These are phyloP conservation scores for Tortrix viridana DNA, from an alignment of 2,888 invertebrate species.

Conservation along the genomic window DNA sequence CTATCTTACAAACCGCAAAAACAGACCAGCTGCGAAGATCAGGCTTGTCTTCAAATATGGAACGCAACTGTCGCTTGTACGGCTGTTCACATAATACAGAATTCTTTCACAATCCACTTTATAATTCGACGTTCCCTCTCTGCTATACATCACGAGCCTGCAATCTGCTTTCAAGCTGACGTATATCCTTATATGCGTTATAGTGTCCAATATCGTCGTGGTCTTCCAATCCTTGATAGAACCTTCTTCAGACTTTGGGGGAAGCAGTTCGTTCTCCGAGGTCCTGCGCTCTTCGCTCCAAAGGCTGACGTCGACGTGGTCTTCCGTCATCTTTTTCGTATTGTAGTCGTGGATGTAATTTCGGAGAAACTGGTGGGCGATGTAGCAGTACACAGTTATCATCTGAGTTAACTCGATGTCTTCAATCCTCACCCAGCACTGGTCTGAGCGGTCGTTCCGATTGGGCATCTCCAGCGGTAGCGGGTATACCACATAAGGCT, in stretches of 20 bases:
- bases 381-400: conserved; percentile 61
- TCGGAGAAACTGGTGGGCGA: conserved; percentile 64
- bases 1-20: conserved; percentile 19
- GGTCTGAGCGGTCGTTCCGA: conserved; percentile 72
- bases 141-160: conserved; percentile 69
- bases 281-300: conserved; percentile 66
- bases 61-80: conserved; percentile 51
- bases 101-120: conserved; percentile 67
- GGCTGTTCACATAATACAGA: conserved; percentile 68
- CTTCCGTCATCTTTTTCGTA: conserved; percentile 67
- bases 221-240: conserved; percentile 66
- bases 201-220: conserved; percentile 68
- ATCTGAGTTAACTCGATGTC: conserved; percentile 72
- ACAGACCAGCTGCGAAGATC: background rate
- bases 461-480: conserved; percentile 70
- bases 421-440: conserved; percentile 76
- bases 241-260: conserved; percentile 47
- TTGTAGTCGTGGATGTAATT: conserved; percentile 72
- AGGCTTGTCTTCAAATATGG: conserved; percentile 20
- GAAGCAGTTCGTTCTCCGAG: conserved; percentile 50
- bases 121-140: conserved; percentile 71
- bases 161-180: conserved; percentile 68
- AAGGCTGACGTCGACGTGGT: conserved; percentile 67
- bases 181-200: conserved; percentile 65
- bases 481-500: conserved; percentile 60